A percentile compares a stretch with the other conserved stretches of the same genome.
Conservation (phyloP, 2,888 invertebrate species). For the Ramazzottius varieornatus region DNA sequence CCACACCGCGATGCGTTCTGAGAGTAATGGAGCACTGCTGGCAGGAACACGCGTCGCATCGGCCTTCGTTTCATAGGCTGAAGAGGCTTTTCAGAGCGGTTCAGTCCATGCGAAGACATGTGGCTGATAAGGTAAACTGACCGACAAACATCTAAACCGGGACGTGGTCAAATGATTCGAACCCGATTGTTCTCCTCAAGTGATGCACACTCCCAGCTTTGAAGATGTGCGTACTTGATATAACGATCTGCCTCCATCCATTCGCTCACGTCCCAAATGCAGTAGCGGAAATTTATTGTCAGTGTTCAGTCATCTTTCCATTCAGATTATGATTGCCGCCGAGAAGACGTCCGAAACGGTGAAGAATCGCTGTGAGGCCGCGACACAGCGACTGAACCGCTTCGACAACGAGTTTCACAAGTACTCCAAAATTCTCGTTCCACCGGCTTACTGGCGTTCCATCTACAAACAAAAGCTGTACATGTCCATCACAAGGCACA, state of each 20-base stretch:
- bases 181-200: no score
- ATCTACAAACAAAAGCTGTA: not conserved
- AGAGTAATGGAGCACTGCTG: conserved; percentile 3
- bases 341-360: not conserved
- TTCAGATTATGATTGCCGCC: not conserved
- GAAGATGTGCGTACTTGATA: no score
- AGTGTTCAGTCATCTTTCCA: no score
- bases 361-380: not conserved
- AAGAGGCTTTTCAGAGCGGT: not conserved
- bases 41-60: not conserved
- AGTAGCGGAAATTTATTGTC: no score
- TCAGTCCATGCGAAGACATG: not conserved
- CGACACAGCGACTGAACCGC: not conserved
- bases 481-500: not conserved
- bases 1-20: not conserved
- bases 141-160: no score
- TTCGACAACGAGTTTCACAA: not conserved
- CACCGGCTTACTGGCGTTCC: not conserved
- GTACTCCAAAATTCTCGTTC: not conserved
- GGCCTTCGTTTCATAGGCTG: not conserved
- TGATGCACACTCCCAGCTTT: no score
- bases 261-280: no score
- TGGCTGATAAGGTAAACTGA: not conserved
- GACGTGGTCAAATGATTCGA: no score
- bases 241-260: no score